These are phyloP conservation scores for Nomada fucata DNA, from an alignment of 2,888 invertebrate genomes.

Conservation along the genomic window DNA sequence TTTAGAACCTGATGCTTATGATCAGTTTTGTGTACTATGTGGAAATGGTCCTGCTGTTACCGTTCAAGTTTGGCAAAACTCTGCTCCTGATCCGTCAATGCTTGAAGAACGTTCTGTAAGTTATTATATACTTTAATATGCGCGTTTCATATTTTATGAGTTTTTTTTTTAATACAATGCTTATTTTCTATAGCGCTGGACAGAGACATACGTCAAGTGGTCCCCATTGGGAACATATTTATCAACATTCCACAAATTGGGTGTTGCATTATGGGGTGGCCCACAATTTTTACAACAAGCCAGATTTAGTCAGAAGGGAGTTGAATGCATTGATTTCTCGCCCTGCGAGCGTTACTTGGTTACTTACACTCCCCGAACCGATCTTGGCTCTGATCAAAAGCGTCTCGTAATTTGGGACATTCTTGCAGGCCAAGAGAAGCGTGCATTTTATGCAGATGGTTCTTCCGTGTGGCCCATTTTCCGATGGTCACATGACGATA, in stretches of 20 bases:
- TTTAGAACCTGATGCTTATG: conserved; percentile 97
- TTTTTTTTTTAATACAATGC: conserved; percentile 13
- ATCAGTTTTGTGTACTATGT: conserved; percentile 96
- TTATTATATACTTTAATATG: conserved; percentile 18
- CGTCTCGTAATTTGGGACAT: conserved; percentile 99
- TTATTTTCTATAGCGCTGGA: conserved; percentile 91
- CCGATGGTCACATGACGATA: conserved; percentile 98
- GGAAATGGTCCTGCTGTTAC: conserved; percentile 91
- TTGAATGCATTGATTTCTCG: conserved; percentile 98
- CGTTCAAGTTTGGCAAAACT: conserved; percentile 95
- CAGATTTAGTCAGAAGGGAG: conserved; percentile 95
- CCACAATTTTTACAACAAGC: conserved; percentile 96
- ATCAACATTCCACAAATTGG: conserved; percentile 97
- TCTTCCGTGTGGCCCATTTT: conserved; percentile 96
- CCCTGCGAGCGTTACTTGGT: conserved; percentile 98
- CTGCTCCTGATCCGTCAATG: conserved; percentile 92
- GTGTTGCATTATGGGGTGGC: conserved; percentile 99
- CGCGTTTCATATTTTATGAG: background rate
- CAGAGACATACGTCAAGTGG: conserved; percentile 98
- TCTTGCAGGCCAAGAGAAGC: conserved; percentile 95
- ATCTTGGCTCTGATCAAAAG: conserved; percentile 89
- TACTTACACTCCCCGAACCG: conserved; percentile 94
- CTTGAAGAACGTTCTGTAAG: conserved; percentile 92
- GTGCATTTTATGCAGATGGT: conserved; percentile 94
- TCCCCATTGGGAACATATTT: conserved; percentile 98